Evolutionary conservation across 2,888 invertebrate species (phyloP), one percentile per base, ranked within the genome.

Genomic region (Drosophila ochracea): DNA sequence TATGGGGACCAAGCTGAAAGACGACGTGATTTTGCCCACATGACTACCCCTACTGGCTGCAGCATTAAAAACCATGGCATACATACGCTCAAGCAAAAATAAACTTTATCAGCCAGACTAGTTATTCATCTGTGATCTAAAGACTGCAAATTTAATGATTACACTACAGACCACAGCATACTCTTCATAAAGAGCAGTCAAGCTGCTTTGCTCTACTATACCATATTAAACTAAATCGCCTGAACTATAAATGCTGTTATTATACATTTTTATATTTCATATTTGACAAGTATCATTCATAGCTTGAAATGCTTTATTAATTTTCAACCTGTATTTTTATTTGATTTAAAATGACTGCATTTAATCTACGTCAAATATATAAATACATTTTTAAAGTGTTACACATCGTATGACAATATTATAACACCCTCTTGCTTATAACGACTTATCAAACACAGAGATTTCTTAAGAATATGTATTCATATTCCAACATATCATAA

Each of bases 1-100:
- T 67, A 57, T 69, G 50, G 61, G 43, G 11, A 39, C 54, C 35
- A 68, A 37, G 33, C 47, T 54, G 53, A 67, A 71, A 69, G 43
- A 47, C 78, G 67, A 65, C 65, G 61, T 31, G 64, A 54, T 65
- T 73, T 75, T 76, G 35, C 19, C 49, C 77, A 67, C 65, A 61
- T 69, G 61, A 73, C 76, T 60, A 41, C n/a, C 11, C 25, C 39
- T 41, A 57, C 37, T 25, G 21, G 25, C 5, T 41, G 41, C 41
- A 41, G n/a, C 41, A 41, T 47, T 9, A 25, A 43, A 6, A 25
- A 10, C 52, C 43, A 31, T 1, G 43, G 11, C 11, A 7, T 5
- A 35, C 28, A 35, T 11, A 11, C 25, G 49, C n/a, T 49, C 21
- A 13, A 19, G 28, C 49, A 19, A 19, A 25, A 28, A 28, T 19